phyloP scores from a whole-genome alignment of 1,140 invertebrate species.

The Zaprionus davidi region DNA sequence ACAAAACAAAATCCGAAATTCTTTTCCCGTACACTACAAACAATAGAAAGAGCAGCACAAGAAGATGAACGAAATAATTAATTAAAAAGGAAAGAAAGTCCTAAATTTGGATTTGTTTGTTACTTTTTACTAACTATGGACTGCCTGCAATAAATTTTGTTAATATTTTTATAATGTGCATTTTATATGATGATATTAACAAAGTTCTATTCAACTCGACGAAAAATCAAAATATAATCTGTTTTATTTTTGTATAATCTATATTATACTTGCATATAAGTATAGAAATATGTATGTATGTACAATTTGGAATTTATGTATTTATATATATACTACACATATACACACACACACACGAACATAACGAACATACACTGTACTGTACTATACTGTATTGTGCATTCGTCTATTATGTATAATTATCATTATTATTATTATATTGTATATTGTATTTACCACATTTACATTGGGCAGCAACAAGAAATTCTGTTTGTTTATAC shows the following conservation, averaged over 20 bases:
- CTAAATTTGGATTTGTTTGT: constrained; percentile 77
- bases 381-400: constrained; percentile 23
- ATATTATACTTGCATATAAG: constrained; percentile 56
- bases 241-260: constrained; percentile 82
- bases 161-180: constrained; percentile 81
- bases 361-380: constrained; percentile 11
- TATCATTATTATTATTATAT: constrained; percentile 10
- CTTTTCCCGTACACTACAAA: constrained; percentile 17
- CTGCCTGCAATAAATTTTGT: constrained; percentile 83
- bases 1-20: constrained; percentile 22
- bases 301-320: constrained; percentile 59
- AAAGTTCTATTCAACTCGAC: constrained; percentile 80
- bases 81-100: constrained; percentile 42
- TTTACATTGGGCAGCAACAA: constrained; percentile 29
- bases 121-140: constrained; percentile 79
- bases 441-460: constrained; percentile 37
- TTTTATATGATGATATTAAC: constrained; percentile 82
- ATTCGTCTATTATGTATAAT: constrained; percentile 22
- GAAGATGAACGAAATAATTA: constrained; percentile 36
- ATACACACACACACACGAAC: neutral
- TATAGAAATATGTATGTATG: constrained; percentile 16
- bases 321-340: constrained; percentile 57
- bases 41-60: constrained; percentile 43
- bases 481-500: constrained; percentile 33
- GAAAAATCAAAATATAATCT: constrained; percentile 82